Conservation (phyloP, 2,888 invertebrate species). For the Nomada ruficornis region DNA sequence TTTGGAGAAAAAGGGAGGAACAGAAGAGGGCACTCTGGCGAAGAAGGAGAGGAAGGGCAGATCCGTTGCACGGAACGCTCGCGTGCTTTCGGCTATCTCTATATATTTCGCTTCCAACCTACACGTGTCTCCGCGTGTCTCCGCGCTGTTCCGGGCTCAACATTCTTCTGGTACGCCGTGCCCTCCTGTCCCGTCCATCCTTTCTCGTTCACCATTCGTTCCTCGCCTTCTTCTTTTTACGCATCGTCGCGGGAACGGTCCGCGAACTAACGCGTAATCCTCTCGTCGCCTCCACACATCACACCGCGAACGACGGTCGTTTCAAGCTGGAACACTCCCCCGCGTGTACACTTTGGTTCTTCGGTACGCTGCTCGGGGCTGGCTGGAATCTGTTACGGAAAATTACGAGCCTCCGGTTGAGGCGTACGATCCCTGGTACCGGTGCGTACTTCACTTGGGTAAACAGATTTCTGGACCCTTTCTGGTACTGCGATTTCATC, state of each 20-base stretch:
- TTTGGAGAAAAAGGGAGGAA: constrained; percentile 45
- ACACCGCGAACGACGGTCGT: constrained; percentile 26
- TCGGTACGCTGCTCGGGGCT: neutral
- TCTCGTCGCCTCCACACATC: constrained; percentile 73
- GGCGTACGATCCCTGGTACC: neutral
- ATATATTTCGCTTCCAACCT: constrained; percentile 77
- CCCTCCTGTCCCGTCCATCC: constrained; percentile 46
- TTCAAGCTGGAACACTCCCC: constrained; percentile 48
- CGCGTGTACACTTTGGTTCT: constrained; percentile 5
- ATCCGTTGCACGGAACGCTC: constrained; percentile 47
- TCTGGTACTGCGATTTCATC: neutral
- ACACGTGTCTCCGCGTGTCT: constrained; percentile 82
- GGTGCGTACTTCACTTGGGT: no score
- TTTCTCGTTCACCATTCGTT: constrained; percentile 49
- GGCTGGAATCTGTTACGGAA: constrained; percentile 27
- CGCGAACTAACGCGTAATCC: constrained; percentile 80
- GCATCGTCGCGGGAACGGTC: constrained; percentile 59
- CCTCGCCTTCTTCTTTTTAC: constrained; percentile 51
- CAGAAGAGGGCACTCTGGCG: constrained; percentile 27
- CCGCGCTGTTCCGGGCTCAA: constrained; percentile 77
- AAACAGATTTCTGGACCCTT: constrained; percentile 13
- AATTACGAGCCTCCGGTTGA: constrained; percentile 33
- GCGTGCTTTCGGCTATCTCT: constrained; percentile 69
- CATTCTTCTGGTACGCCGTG: constrained; percentile 74
- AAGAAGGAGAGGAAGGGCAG: constrained; percentile 21